phyloP scores from a whole-genome alignment of 2,797 vertebrate genomes.

The Anomalospiza imberbis region DNA sequence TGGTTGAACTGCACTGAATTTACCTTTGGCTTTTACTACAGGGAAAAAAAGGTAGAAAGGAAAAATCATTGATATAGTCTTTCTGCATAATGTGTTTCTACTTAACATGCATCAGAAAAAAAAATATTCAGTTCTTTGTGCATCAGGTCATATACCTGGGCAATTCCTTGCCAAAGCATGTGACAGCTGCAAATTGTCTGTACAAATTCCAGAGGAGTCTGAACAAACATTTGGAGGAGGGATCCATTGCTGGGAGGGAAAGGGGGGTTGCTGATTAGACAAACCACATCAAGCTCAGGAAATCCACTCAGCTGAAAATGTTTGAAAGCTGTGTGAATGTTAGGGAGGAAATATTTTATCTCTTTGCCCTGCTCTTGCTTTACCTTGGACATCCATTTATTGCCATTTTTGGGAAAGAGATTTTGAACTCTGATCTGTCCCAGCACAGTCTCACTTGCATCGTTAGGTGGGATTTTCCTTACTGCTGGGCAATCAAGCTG shows the following conservation, averaged over 20 bases:
- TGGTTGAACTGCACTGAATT: background rate
- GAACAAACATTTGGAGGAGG: constrained; percentile 25
- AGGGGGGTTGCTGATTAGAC: constrained; percentile 18
- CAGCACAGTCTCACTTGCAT: background rate
- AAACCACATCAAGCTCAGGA: constrained; percentile 37
- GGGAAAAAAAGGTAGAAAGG: background rate
- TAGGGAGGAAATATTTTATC: constrained; percentile 41
- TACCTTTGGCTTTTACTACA: background rate
- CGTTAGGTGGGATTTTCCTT: constrained; percentile 4
- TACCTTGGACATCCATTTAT: constrained; percentile 17
- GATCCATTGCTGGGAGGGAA: background rate
- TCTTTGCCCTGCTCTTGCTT: constrained; percentile 15
- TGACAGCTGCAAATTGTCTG: constrained; percentile 10
- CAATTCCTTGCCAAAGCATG: background rate
- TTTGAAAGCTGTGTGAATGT: constrained; percentile 41
- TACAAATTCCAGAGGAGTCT: constrained; percentile 12
- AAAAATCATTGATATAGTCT: background rate
- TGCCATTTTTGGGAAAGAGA: constrained; percentile 48
- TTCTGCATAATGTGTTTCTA: background rate
- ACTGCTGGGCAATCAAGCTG: background rate
- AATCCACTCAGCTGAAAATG: constrained; percentile 11
- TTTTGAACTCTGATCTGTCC: constrained; percentile 21
- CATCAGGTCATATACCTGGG: constrained; percentile 14
- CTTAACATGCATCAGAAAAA: background rate
- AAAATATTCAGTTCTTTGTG: background rate